phyloP scores from a whole-genome alignment of 1,140 invertebrate species.

The Nilaparvata lugens region DNA sequence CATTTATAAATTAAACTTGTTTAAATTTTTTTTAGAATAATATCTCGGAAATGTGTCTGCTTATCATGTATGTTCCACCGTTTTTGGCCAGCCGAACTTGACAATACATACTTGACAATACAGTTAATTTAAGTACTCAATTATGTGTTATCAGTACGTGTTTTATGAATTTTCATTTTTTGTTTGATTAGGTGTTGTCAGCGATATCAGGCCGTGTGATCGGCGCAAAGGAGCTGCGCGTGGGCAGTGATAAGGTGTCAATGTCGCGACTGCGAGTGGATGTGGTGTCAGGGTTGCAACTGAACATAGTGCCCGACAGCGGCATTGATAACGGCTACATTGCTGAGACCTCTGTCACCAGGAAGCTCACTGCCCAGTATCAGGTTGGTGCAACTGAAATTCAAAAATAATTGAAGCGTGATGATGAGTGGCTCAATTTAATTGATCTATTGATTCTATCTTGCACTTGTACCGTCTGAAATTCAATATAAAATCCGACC shows the following conservation, averaged over 20 bases:
- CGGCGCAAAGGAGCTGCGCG: conserved; percentile 81
- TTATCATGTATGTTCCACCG: background rate
- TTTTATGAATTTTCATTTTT: no score
- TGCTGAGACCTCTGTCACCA: conserved; percentile 78
- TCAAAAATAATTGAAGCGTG: background rate
- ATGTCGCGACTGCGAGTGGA: conserved; percentile 71
- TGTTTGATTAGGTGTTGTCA: conserved; percentile 56
- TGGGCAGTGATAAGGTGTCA: conserved; percentile 83
- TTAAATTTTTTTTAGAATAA: no score
- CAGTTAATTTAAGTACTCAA: background rate
- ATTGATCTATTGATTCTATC: no score
- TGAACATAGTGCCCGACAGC: conserved; percentile 77
- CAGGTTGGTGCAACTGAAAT: conserved; percentile 51
- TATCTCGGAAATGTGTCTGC: no score
- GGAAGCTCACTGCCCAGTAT: conserved; percentile 84
- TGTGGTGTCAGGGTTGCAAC: conserved; percentile 81
- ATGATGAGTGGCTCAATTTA: background rate
- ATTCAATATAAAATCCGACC: background rate
- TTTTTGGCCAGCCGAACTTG: no score
- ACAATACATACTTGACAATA: background rate
- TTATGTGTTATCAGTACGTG: background rate
- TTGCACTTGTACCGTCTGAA: no score
- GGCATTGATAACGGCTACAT: conserved; percentile 80
- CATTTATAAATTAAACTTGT: no score
- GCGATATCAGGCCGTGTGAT: conserved; percentile 86